Base-by-base conservation (phyloP, 1,140 invertebrate genomes). In the Coenobita brevimanus region DNA sequence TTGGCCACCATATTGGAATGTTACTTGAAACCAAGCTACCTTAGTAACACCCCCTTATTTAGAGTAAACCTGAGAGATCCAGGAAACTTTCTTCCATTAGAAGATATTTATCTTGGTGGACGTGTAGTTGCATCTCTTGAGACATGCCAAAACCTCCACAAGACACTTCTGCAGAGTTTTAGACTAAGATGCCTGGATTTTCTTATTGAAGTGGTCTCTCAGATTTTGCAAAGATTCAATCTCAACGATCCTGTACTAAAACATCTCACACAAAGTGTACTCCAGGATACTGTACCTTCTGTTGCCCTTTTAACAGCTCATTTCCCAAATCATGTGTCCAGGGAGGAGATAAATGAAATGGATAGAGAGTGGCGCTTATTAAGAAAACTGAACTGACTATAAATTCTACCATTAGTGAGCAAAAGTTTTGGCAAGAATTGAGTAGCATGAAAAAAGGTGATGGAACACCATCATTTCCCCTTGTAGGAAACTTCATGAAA, bases 41-140 rank as follows among this genome's bases (percentile, higher is more conserved):
- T 30, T 36, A 33, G 41, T 15, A 36, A 6, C 10, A 75, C 71
- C 10, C 13, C 71, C 8, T 24, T 75, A 41, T 6, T 36, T 36
- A 75, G 10, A 17, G 71, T 75, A 15, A 33, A 41, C 33, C 33
- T 75, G 24, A 75, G 71, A 36, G 71, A 75, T 24, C 71, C 71
- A 17, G 71, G 27, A 13, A 75, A 75, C 41, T 75, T 75, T 43
- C 71, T 75, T 33, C 71, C 71, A 33, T 75, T 75, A 41, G 38
- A 75, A 38, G 71, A 75, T 38, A 75, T 75, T 13, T 75, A 75
- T 38, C 38, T 38, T 13, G 71, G 71, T 38, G 71, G 38, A 36
- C 71, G 38, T 13, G 71, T 75, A 41, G 24, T 36, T 75, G 33
- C 33, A 36, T 75, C 71, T 36, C 71, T 75, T 17, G 13, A 8